Evolutionary conservation across 2,888 invertebrate species (phyloP), one percentile per base, ranked within the genome.

Genomic region (Nomada ruficornis): DNA sequence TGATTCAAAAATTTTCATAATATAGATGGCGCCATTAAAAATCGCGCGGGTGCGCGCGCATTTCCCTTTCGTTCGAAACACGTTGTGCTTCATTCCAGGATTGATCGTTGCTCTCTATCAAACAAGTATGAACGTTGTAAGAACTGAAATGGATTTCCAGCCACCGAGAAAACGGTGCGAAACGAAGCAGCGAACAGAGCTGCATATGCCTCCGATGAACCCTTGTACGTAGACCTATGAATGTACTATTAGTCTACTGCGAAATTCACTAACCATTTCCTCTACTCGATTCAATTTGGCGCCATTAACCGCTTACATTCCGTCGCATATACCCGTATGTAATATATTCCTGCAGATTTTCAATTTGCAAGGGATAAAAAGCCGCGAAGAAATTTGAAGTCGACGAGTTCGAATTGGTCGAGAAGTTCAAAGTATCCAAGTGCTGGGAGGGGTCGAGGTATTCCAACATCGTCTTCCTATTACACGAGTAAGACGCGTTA

Each of bases 91-190:
- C 4, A 20, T 13, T 54, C 26, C n/a, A 2, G 15, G 26, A 15
- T 42, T 5, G 11, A 29, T 23, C 1, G 1, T 29, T 13, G 7
- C 5, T 23, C 1, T n/a, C 4, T 1, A 18, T 13, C 5, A 10
- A 15, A 26, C 44, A 64, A 72, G 9, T 63, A 91, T 91, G 91
- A 91, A 91, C 69, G 91, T 91, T 10, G 84, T 88, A 18, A 83
- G 82, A 3, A 80, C 81, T 55, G 74, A 77, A 2, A 75, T 62
- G 26, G 36, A 50, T 59, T 62, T 62, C 70, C 60, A 81, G 52
- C 68, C 86, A 7, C 26, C 71, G 9, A 81, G 79, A 65, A 83
- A 87, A 70, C 75, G 65, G 64, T 77, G 77, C n/a, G 77, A 71
- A 44, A 69, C 75, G 11, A 76, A 70, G 80, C 65, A 67, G 23